phyloP scores from a whole-genome alignment of 2,797 vertebrate species.

The Sciurus vulgaris region DNA sequence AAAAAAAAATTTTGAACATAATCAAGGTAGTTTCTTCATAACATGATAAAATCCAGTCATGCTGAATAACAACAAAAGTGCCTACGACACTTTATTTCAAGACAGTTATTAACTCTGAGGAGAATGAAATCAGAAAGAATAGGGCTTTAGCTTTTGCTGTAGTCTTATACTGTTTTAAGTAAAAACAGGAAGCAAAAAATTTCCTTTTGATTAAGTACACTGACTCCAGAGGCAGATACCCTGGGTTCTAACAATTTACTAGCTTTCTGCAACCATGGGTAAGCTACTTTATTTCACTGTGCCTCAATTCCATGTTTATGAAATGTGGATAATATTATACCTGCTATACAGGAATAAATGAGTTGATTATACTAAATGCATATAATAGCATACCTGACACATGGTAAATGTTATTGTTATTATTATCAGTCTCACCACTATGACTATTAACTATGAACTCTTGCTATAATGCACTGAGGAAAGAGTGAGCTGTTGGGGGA shows the following conservation, averaged over 20 bases:
- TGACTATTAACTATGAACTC: background rate
- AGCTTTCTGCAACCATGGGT: background rate
- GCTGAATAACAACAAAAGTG: background rate
- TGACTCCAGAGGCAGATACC: background rate
- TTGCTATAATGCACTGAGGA: background rate
- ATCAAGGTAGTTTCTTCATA: slow-evolving; percentile 23
- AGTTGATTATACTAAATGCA: slow-evolving; percentile 12
- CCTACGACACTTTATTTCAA: slow-evolving; percentile 47
- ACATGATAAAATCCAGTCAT: slow-evolving; percentile 50
- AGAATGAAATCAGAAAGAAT: background rate
- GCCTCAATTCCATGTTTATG: slow-evolving; percentile 21
- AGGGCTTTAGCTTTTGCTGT: background rate
- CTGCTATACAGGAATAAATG: background rate
- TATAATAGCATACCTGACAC: slow-evolving; percentile 26
- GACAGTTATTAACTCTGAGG: background rate
- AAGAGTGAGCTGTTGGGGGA: background rate
- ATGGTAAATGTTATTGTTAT: background rate
- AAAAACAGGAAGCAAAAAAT: slow-evolving; percentile 30
- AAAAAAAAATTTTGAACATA: background rate
- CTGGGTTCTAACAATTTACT: slow-evolving; percentile 44
- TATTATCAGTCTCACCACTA: background rate
- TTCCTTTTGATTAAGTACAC: background rate
- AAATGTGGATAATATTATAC: background rate
- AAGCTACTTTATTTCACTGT: background rate
- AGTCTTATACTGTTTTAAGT: background rate